phyloP scores from a whole-genome alignment of 2,113 vertebrate genomes.

The Patagioenas fasciata region DNA sequence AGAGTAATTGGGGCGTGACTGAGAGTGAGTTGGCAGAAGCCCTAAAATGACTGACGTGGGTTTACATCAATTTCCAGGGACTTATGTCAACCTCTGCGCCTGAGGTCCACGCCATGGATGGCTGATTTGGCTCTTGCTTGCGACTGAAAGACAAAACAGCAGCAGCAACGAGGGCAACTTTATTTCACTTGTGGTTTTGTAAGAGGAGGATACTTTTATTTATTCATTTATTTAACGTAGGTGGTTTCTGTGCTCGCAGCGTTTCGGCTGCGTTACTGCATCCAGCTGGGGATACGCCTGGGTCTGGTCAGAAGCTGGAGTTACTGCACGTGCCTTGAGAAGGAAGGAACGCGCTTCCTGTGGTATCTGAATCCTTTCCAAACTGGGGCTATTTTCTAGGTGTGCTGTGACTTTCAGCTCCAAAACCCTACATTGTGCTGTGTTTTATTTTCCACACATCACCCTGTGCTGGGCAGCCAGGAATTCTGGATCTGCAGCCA shows the following conservation, averaged over 20 bases:
- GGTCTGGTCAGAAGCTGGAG: constrained; percentile 41
- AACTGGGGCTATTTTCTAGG: constrained; percentile 35
- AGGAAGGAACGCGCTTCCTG: constrained; percentile 44
- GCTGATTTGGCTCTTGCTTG: not conserved
- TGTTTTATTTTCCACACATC: constrained; percentile 62
- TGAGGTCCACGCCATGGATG: not conserved
- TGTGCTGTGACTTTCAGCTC: constrained; percentile 39
- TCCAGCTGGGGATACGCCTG: constrained; percentile 57
- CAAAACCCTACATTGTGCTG: constrained; percentile 40
- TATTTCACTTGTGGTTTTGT: constrained; percentile 20
- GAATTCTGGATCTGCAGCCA: constrained; percentile 55
- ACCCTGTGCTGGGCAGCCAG: constrained; percentile 23
- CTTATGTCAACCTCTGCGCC: not conserved
- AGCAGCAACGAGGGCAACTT: not conserved
- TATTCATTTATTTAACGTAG: constrained; percentile 3
- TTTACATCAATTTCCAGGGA: constrained; percentile 6
- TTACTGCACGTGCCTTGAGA: not conserved
- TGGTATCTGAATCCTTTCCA: constrained; percentile 49
- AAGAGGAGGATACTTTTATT: not conserved
- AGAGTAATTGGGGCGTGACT: not conserved
- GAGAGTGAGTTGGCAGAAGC: not conserved
- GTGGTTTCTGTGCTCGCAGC: not conserved
- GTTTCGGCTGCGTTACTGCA: constrained; percentile 32
- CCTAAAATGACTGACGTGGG: not conserved
- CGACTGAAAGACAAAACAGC: not conserved